Conservation (phyloP, 2,888 invertebrate species). For the Watsonalla binaria region DNA sequence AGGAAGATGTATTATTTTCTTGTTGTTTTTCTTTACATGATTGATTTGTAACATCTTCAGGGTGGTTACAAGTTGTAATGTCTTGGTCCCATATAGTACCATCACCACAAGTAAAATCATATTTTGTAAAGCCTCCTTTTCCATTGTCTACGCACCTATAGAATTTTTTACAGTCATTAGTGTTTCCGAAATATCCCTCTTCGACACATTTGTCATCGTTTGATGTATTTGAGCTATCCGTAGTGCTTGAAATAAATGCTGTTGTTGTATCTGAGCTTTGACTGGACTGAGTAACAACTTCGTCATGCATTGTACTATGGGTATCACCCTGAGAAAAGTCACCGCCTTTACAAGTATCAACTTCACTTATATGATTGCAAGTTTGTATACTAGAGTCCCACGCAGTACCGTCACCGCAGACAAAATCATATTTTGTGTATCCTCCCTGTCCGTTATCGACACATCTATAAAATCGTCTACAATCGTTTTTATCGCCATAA, state of each 20-base stretch:
- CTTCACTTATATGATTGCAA: constrained; percentile 76
- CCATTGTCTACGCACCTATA: constrained; percentile 83
- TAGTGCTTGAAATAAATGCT: constrained; percentile 21
- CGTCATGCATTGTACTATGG: constrained; percentile 31
- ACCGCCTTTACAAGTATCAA: constrained; percentile 39
- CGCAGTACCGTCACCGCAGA: constrained; percentile 78
- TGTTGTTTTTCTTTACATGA: constrained; percentile 42
- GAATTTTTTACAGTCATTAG: constrained; percentile 80
- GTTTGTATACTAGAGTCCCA: constrained; percentile 75
- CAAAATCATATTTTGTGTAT: constrained; percentile 74
- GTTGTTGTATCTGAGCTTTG: constrained; percentile 21
- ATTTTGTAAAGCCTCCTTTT: constrained; percentile 77
- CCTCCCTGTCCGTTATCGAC: constrained; percentile 61
- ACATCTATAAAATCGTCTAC: constrained; percentile 72
- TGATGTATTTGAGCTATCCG: constrained; percentile 18
- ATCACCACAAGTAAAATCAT: constrained; percentile 81
- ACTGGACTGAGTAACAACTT: constrained; percentile 24
- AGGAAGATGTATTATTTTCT: constrained; percentile 19
- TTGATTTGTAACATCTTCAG: constrained; percentile 55
- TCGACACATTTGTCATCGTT: constrained; percentile 58
- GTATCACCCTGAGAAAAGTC: constrained; percentile 14
- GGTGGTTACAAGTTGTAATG: constrained; percentile 64
- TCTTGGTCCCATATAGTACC: constrained; percentile 85
- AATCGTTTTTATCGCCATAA: constrained; percentile 61
- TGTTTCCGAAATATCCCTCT: constrained; percentile 82